Percentiles rank a stretch among this genome's conserved stretches.
These are phyloP conservation scores for Magallana gigas DNA, from an alignment of 1,140 invertebrate genomes.

Conservation along the genomic window DNA sequence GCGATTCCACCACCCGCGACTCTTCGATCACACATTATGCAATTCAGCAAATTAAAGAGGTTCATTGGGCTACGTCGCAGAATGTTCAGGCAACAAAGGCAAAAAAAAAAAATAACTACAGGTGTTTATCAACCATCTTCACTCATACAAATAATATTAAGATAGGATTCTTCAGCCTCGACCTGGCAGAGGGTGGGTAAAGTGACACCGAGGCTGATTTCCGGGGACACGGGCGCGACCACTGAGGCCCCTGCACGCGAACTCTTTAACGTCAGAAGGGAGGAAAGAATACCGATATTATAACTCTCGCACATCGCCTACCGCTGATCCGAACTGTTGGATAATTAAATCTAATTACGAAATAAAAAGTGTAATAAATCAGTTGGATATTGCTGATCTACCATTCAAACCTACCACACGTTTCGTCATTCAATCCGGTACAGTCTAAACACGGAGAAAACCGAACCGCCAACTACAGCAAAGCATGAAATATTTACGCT, in stretches of 20 bases:
- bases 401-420: slow-evolving; percentile 7
- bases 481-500: too few species aligned
- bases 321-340: neutral
- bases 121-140: slow-evolving; percentile 18
- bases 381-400: neutral
- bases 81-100: neutral
- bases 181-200: neutral
- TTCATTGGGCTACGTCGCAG: neutral
- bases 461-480: too few species aligned
- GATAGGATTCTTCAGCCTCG: neutral
- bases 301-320: neutral
- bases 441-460: too few species aligned
- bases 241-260: neutral
- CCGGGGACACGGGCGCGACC: neutral
- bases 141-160: neutral
- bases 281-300: slow-evolving; percentile 11
- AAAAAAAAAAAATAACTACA: neutral
- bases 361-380: slow-evolving; percentile 21
- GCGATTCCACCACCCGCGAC: neutral
- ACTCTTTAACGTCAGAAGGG: too few species aligned
- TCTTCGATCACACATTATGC: neutral
- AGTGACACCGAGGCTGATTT: slow-evolving; percentile 1
- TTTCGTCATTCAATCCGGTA: too few species aligned
- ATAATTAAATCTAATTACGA: slow-evolving; percentile 30
- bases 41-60: slow-evolving; percentile 25